phyloP scores from a whole-genome alignment of 2,888 invertebrate species.

The Tanytarsus gracilentus region DNA sequence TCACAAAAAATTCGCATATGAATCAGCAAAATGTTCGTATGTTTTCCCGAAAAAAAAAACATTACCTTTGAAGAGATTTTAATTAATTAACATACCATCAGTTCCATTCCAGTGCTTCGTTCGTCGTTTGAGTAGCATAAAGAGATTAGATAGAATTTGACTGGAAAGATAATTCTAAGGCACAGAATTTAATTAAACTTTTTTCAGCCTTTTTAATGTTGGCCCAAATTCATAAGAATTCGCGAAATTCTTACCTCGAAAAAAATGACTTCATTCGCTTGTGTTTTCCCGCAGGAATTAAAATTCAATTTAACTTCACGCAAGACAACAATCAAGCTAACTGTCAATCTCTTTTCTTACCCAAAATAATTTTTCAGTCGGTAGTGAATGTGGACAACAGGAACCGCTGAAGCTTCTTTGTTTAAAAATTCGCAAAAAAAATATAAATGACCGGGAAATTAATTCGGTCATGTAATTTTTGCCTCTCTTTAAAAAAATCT shows the following conservation, averaged over 20 bases:
- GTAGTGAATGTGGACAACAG: neutral
- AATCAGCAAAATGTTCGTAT: conserved; percentile 1
- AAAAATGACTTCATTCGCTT: too few relatives aligned
- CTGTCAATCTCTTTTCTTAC: neutral
- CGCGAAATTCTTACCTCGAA: neutral
- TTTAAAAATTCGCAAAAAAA: too few relatives aligned
- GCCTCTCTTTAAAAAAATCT: too few relatives aligned
- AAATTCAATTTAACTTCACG: conserved; percentile 2
- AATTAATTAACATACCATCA: conserved; percentile 21
- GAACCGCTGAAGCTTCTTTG: too few relatives aligned
- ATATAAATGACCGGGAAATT: neutral
- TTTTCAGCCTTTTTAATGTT: neutral
- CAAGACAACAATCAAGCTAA: conserved; percentile 8
- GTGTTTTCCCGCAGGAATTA: conserved; percentile 5
- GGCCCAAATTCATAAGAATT: conserved; percentile 4
- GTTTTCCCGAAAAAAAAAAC: neutral
- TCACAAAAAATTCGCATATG: neutral
- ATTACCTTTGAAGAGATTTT: conserved; percentile 9
- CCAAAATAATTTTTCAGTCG: neutral
- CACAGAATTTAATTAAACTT: neutral
- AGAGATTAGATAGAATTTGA: too few relatives aligned
- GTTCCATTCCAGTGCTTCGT: conserved; percentile 20
- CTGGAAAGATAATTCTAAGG: too few relatives aligned
- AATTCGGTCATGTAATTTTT: neutral
- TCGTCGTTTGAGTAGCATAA: too few relatives aligned